These are phyloP conservation scores for Centrocercus urophasianus DNA, from an alignment of 2,113 vertebrate genomes.

Conservation along the genomic window DNA sequence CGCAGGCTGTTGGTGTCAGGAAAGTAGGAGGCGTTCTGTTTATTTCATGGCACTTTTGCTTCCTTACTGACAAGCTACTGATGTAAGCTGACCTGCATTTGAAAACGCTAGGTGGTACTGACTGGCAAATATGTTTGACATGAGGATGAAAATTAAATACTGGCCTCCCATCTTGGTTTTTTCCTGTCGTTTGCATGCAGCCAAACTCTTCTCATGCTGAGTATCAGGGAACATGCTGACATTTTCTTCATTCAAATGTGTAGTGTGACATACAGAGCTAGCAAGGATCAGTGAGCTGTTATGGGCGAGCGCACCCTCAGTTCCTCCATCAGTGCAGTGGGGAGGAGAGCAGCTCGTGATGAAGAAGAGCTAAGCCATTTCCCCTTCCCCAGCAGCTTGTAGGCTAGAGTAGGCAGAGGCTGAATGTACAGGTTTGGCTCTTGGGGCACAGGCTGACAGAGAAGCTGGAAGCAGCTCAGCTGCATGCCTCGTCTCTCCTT, in stretches of 20 bases:
- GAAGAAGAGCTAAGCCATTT: not conserved
- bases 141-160: not conserved
- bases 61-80: slow-evolving; percentile 9
- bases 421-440: not conserved
- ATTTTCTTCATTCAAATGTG: not conserved
- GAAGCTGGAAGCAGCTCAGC: not conserved
- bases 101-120: slow-evolving; percentile 1
- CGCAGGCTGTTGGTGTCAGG: not conserved
- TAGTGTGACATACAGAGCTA: not conserved
- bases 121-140: slow-evolving; percentile 16
- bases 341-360: not conserved
- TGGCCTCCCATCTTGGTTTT: not conserved
- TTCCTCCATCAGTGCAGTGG: fast-evolving
- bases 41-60: slow-evolving; percentile 11
- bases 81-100: slow-evolving; percentile 31
- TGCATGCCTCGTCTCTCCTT: not conserved
- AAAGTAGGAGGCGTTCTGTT: not conserved
- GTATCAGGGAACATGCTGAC: not conserved
- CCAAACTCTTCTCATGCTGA: not conserved
- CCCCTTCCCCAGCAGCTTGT: not conserved
- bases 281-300: fast-evolving
- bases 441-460: not conserved
- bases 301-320: not conserved
- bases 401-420: not conserved
- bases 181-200: not conserved